These are phyloP conservation scores for Cheilosia vernalis DNA, from an alignment of 2,888 invertebrate species.

Conservation along the genomic window DNA sequence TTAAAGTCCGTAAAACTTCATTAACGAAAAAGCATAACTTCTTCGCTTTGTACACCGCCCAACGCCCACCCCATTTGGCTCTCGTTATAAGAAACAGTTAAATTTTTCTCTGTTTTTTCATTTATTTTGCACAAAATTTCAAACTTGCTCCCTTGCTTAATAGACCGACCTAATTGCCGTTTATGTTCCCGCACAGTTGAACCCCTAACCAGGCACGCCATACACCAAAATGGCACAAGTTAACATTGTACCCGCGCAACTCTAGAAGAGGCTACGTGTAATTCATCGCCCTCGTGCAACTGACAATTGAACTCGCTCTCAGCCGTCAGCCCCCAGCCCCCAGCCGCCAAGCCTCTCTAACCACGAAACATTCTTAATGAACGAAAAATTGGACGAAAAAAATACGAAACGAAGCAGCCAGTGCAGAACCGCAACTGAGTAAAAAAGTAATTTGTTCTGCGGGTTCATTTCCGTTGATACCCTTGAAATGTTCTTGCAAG, in stretches of 20 bases:
- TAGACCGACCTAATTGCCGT: slow-evolving; percentile 71
- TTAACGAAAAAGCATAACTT: slow-evolving; percentile 55
- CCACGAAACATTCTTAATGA: slow-evolving; percentile 73
- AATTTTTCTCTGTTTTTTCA: slow-evolving; percentile 46
- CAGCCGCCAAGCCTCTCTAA: slow-evolving; percentile 26
- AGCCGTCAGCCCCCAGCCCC: not conserved
- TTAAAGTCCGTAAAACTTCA: slow-evolving; percentile 66
- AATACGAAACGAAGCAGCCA: slow-evolving; percentile 13
- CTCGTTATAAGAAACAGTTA: slow-evolving; percentile 1
- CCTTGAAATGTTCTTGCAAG: slow-evolving; percentile 56
- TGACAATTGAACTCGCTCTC: slow-evolving; percentile 64
- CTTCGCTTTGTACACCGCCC: slow-evolving; percentile 6
- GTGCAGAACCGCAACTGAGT: slow-evolving; percentile 43
- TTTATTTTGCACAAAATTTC: slow-evolving; percentile 66
- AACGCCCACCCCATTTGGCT: not conserved
- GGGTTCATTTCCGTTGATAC: slow-evolving; percentile 63
- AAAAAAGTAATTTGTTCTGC: slow-evolving; percentile 72
- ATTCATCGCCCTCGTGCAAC: slow-evolving; percentile 68
- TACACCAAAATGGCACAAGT: slow-evolving; percentile 42
- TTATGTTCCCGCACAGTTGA: slow-evolving; percentile 22
- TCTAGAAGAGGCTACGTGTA: slow-evolving; percentile 36
- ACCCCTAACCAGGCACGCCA: slow-evolving; percentile 10
- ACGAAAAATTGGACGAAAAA: slow-evolving; percentile 49
- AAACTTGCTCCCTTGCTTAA: slow-evolving; percentile 63
- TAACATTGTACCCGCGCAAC: slow-evolving; percentile 42